phyloP scores from a whole-genome alignment of 2,797 vertebrate genomes.

The Acipenser transmontanus region DNA sequence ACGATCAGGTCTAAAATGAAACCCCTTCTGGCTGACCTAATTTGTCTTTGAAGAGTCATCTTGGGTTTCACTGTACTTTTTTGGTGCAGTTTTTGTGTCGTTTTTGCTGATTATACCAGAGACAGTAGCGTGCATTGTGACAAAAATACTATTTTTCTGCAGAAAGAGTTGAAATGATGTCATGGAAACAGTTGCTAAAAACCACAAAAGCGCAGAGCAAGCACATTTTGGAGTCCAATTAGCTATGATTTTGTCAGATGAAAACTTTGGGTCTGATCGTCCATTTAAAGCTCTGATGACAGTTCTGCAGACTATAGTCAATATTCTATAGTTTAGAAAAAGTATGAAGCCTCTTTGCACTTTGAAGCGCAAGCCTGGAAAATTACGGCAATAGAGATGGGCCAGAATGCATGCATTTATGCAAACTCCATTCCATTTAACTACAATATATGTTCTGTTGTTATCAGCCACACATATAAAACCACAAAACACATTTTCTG shows the following conservation, averaged over 20 bases:
- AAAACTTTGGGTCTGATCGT: not conserved
- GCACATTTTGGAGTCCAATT: not conserved
- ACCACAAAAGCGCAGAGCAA: constrained; percentile 2
- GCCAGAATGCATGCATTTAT: too few relatives aligned
- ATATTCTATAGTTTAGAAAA: too few relatives aligned
- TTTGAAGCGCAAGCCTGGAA: too few relatives aligned
- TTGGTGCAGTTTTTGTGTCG: not conserved
- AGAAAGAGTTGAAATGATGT: not conserved
- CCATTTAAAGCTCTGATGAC: not conserved
- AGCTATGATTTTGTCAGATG: not conserved
- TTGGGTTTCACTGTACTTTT: not conserved
- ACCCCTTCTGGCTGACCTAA: not conserved
- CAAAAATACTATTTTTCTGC: not conserved
- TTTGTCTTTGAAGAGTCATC: not conserved
- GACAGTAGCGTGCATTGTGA: not conserved
- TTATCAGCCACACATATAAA: too few relatives aligned
- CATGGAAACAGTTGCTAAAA: not conserved
- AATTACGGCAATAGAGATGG: too few relatives aligned
- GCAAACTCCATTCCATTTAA: too few relatives aligned
- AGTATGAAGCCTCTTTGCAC: too few relatives aligned
- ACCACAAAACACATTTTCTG: too few relatives aligned
- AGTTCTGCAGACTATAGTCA: not conserved
- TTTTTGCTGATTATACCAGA: not conserved
- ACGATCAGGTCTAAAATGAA: constrained; percentile 1
- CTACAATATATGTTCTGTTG: too few relatives aligned